These are phyloP conservation scores for Anthoscopus minutus DNA, from an alignment of 2,113 vertebrate species.

Conservation along the genomic window DNA sequence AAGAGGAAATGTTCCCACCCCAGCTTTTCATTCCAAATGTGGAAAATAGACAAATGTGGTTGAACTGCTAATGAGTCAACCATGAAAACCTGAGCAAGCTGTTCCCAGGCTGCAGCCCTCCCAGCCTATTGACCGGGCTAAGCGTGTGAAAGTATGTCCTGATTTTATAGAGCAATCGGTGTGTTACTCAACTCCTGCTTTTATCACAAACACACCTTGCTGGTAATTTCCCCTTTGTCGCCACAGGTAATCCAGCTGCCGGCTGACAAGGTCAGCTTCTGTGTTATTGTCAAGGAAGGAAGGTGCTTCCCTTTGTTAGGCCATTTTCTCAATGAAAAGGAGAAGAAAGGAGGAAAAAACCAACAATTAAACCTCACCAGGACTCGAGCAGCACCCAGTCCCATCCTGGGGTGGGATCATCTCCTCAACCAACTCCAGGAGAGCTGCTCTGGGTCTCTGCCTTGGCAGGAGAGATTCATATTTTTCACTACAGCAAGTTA, in stretches of 20 bases:
- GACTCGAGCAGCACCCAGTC: neutral
- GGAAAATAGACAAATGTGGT: neutral
- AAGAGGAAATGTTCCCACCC: neutral
- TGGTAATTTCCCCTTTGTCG: neutral
- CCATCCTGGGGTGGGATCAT: neutral
- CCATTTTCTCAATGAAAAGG: neutral
- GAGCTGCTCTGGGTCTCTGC: neutral
- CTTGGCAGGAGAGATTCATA: neutral
- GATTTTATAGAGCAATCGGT: neutral
- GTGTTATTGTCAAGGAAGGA: neutral
- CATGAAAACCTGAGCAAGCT: neutral
- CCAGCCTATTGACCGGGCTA: rapidly evolving
- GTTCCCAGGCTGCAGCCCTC: neutral
- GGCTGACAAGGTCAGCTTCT: neutral
- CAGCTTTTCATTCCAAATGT: neutral
- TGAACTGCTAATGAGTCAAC: rapidly evolving
- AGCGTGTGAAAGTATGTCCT: neutral
- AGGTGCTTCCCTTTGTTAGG: neutral
- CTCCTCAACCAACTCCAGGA: rapidly evolving
- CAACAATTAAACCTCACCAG: neutral
- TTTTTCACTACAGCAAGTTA: neutral
- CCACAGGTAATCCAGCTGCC: rapidly evolving
- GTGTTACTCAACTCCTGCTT: neutral
- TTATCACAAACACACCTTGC: neutral
- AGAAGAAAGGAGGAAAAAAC: rapidly evolving